Evolutionary conservation across 1,140 invertebrate species (phyloP).

Genomic region (Procambarus clarkii): DNA sequence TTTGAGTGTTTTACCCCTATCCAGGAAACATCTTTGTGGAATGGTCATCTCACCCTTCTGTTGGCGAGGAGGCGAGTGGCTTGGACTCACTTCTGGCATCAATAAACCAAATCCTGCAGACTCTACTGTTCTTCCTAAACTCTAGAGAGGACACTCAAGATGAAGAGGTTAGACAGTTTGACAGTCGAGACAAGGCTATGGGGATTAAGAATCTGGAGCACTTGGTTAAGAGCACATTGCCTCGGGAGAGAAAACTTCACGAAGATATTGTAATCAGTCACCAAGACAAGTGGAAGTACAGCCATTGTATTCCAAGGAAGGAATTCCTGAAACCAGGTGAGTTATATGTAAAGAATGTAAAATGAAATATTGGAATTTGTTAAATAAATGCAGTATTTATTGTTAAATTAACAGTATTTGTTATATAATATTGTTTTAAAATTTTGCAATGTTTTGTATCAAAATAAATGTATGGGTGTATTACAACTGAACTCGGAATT

Average conservation of each 20-base stretch:
- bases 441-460: too few relatives aligned
- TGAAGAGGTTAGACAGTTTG: not conserved
- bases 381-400: too few relatives aligned
- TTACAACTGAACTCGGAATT: too few relatives aligned
- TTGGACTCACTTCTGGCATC: slow-evolving; percentile 47
- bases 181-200: not conserved
- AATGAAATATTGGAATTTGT: too few relatives aligned
- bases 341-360: not conserved
- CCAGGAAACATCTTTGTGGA: slow-evolving; percentile 25
- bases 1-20: not conserved
- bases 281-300: not conserved
- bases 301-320: not conserved
- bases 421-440: too few relatives aligned
- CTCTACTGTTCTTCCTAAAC: slow-evolving; percentile 1
- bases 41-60: slow-evolving; percentile 51
- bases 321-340: not conserved
- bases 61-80: slow-evolving; percentile 50
- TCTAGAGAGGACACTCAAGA: not conserved
- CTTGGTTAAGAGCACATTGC: not conserved
- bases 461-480: too few relatives aligned
- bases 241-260: not conserved
- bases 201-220: not conserved
- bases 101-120: slow-evolving; percentile 4
- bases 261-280: not conserved
- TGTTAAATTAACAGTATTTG: too few relatives aligned